Evolutionary conservation across 2,888 invertebrate species (phyloP).

Genomic region (Latrodectus elegans): DNA sequence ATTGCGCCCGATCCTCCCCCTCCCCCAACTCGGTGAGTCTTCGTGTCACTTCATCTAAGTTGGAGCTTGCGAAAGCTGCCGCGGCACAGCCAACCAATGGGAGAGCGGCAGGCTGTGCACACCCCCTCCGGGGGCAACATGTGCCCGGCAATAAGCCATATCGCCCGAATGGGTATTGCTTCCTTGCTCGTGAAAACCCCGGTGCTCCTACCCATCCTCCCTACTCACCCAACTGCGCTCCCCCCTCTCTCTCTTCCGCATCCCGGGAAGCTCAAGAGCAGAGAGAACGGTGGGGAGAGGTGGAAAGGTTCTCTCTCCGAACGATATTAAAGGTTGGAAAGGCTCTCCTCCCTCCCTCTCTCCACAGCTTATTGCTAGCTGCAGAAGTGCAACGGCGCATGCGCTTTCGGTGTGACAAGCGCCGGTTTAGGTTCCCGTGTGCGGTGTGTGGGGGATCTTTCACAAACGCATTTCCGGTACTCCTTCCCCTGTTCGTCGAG

Average conservation of each 20-base stretch:
- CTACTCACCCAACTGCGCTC: slow-evolving; percentile 11
- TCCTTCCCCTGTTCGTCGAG: slow-evolving; percentile 3
- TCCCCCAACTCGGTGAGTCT: slow-evolving; percentile 33
- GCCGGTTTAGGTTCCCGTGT: slow-evolving; percentile 1
- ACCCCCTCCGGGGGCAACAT: slow-evolving; percentile 56
- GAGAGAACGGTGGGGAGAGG: slow-evolving; percentile 11
- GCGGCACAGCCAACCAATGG: slow-evolving; percentile 48
- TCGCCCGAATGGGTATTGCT: slow-evolving; percentile 69
- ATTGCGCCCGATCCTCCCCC: slow-evolving; percentile 30
- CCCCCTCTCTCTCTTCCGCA: slow-evolving; percentile 7
- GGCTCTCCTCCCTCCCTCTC: not conserved
- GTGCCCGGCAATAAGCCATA: slow-evolving; percentile 69
- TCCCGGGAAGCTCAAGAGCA: slow-evolving; percentile 29
- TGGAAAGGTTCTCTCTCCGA: slow-evolving; percentile 11
- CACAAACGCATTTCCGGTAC: slow-evolving; percentile 32
- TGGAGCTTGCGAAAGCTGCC: slow-evolving; percentile 55
- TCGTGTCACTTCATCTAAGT: slow-evolving; percentile 61
- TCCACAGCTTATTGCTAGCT: slow-evolving; percentile 63
- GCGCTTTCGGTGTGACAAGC: slow-evolving; percentile 62
- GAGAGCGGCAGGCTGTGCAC: slow-evolving; percentile 54
- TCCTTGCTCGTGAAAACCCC: slow-evolving; percentile 65
- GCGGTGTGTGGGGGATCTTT: slow-evolving; percentile 20
- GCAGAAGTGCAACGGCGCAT: slow-evolving; percentile 58
- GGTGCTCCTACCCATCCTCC: not conserved
- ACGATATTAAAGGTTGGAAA: slow-evolving; percentile 62